phyloP scores from a whole-genome alignment of 2,888 invertebrate genomes.

The Periphyllus acericola region DNA sequence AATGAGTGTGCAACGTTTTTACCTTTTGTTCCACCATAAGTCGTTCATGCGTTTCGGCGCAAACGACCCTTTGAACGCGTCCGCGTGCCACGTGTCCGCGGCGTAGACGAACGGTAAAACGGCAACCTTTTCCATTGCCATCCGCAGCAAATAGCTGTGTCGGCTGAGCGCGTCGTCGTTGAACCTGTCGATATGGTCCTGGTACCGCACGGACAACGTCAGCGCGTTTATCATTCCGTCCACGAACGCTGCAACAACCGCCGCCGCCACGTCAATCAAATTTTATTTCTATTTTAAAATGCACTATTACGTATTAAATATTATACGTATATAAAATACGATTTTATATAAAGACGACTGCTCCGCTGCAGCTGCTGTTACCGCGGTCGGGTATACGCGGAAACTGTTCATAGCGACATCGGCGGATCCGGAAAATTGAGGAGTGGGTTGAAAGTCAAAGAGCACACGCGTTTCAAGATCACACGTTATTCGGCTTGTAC shows the following conservation, averaged over 20 bases:
- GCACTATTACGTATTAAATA: too few species aligned
- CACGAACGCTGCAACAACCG: slow-evolving; percentile 4
- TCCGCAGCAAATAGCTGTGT: slow-evolving; percentile 12
- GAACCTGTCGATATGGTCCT: slow-evolving; percentile 23
- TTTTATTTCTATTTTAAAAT: neutral
- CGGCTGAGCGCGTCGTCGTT: slow-evolving; percentile 11
- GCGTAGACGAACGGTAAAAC: slow-evolving; percentile 36
- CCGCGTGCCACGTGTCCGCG: slow-evolving; percentile 12
- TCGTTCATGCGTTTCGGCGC: slow-evolving; percentile 48
- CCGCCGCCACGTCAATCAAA: neutral
- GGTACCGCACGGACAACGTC: slow-evolving; percentile 47
- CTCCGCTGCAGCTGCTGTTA: too few species aligned
- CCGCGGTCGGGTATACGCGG: too few species aligned
- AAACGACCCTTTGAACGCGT: neutral
- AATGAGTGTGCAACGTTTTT: too few species aligned
- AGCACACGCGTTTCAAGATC: too few species aligned
- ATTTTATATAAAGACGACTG: too few species aligned
- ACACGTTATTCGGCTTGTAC: too few species aligned
- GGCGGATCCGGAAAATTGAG: too few species aligned
- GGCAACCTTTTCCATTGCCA: slow-evolving; percentile 43
- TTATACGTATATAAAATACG: too few species aligned
- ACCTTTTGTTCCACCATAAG: slow-evolving; percentile 52
- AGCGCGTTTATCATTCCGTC: slow-evolving; percentile 41
- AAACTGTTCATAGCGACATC: too few species aligned
- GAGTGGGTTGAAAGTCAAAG: too few species aligned